These are phyloP conservation scores for Trididemnum nubilum DNA, from an alignment of 23 tunicate species.

Conservation along the genomic window DNA sequence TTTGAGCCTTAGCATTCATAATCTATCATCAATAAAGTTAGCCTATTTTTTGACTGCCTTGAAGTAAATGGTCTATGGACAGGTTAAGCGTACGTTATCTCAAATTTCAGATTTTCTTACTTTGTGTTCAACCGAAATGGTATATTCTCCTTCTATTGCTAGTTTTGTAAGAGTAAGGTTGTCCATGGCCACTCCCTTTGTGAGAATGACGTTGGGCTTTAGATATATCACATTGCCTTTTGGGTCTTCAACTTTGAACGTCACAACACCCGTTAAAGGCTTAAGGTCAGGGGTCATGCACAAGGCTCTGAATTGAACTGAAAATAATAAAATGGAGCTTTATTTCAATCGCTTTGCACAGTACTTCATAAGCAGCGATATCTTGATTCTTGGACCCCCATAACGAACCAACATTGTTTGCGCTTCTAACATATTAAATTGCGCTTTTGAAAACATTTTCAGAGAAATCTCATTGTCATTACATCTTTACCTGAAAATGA, in stretches of 20 bases:
- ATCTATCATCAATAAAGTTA: no score
- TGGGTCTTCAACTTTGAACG: conserved; percentile 42
- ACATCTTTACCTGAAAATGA: neutral
- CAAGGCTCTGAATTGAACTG: conserved; percentile 60
- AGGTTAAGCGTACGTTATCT: no score
- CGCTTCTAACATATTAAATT: no score
- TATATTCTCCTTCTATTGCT: conserved; percentile 38
- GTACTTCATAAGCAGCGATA: neutral
- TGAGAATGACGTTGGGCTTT: conserved; percentile 5
- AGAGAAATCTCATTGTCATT: neutral
- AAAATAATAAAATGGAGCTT: neutral
- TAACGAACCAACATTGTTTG: neutral
- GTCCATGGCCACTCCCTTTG: conserved; percentile 45
- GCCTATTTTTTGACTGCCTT: no score
- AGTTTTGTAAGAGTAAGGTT: conserved; percentile 28
- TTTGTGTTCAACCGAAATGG: neutral
- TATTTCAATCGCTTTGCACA: neutral
- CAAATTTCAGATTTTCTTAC: no score
- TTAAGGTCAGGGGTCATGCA: conserved; percentile 47
- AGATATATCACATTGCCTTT: conserved; percentile 22
- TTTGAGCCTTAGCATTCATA: no score
- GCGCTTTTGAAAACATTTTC: neutral
- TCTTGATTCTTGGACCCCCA: neutral
- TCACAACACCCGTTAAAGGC: conserved; percentile 47
- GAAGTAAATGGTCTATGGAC: no score